Base-by-base conservation (phyloP, 2,888 invertebrate genomes). In the Azorinus chamasolen region DNA sequence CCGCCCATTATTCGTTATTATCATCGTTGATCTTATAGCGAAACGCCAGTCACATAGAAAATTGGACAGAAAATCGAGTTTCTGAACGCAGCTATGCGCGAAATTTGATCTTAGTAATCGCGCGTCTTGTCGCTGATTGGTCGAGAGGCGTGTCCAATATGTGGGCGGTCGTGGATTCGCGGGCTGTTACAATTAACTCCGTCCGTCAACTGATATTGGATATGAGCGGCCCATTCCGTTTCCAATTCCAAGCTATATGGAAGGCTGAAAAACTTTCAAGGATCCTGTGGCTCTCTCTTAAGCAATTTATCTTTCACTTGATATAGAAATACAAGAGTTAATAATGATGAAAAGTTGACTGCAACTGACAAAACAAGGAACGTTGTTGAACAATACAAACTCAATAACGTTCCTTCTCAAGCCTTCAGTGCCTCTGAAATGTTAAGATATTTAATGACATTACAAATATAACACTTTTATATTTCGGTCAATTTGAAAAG, bases 1-100 rank as follows among this genome's bases (percentile, higher is more conserved):
- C 68, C 71, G 75, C 80, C 70, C 58, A 57, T 53, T 58, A 66
- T 51, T 45, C 24, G 50, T 48, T 14, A 73, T 57, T 70, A 79
- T 79, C 64, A 53, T 61, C 51, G 61, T 69, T 16, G 64, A 51
- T 62, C 54, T 54, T 41, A 58, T 46, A 50, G 10, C 51, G 53
- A 65, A 64, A 53, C 68, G 64, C 63, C 68, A 66, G 45, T 71
- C 71, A 68, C 50, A 71, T 62, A 54, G 54, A 59, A 51, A 12
- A 45, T 25, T 68, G 48, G 43, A 57, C 61, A 59, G 54, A 71
- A 53, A 55, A 50, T 68, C 50, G 27, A 22, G 16, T 45, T 50
- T 27, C 68, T 53, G 46, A 20, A n/a, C 39, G 37, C 32, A 32
- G 32, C 32, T 46, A 48, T 58, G 66, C 66, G 66, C 66, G 66